Conservation (phyloP, 2,113 vertebrate species). For the Mesocricetus auratus region DNA sequence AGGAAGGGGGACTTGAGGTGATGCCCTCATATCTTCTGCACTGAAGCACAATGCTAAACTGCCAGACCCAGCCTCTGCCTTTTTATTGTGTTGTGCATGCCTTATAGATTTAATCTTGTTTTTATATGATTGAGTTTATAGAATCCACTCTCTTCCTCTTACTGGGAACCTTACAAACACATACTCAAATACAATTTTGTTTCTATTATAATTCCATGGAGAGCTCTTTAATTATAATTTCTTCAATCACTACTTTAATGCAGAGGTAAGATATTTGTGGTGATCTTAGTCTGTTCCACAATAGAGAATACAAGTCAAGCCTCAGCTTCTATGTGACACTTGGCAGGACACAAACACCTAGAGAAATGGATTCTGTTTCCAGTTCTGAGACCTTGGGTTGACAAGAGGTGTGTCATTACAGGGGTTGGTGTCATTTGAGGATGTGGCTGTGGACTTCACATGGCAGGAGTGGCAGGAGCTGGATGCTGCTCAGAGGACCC, state of each 20-base stretch:
- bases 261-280: not conserved
- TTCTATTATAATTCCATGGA: not conserved
- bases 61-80: not conserved
- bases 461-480: conserved; percentile 40
- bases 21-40: not conserved
- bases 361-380: not conserved
- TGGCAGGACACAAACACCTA: not conserved
- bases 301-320: not conserved
- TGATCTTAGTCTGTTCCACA: not conserved
- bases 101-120: not conserved
- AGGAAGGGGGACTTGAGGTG: not conserved
- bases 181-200: not conserved
- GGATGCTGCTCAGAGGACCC: conserved; percentile 22
- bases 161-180: not conserved
- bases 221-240: not conserved
- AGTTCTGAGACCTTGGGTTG: not conserved
- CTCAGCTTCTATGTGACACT: not conserved
- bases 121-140: not conserved
- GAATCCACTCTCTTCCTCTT: not conserved
- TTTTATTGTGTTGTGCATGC: not conserved
- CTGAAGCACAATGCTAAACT: not conserved
- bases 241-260: not conserved
- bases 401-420: not conserved
- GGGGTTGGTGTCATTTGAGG: conserved; percentile 1
- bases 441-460: not conserved